These are phyloP conservation scores for Drosophila yakuba DNA, from an alignment of 1,140 invertebrate species.

Conservation along the genomic window DNA sequence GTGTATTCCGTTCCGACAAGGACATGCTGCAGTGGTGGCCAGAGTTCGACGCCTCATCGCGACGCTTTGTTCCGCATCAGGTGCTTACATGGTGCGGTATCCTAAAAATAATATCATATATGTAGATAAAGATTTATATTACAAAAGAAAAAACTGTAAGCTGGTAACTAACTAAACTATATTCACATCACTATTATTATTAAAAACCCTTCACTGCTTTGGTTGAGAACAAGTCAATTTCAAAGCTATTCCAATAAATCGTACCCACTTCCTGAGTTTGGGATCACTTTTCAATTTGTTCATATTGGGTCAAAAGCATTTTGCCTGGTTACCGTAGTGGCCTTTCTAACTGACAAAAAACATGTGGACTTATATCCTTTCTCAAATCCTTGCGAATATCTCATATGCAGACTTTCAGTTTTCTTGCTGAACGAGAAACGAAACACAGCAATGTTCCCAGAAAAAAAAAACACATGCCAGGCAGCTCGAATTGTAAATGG, in stretches of 20 bases:
- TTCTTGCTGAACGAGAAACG: constrained; percentile 12
- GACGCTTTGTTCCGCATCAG: constrained; percentile 22
- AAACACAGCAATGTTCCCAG: background rate
- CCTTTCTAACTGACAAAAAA: background rate
- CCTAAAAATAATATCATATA: constrained; percentile 1
- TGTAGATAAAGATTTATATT: background rate
- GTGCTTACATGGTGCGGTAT: constrained; percentile 7
- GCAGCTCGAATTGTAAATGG: constrained; percentile 32
- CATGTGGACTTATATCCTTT: background rate
- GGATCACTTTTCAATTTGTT: background rate
- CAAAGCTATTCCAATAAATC: too few species aligned
- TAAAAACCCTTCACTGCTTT: too few species aligned
- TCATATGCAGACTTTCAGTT: constrained; percentile 2
- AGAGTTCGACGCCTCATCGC: constrained; percentile 51
- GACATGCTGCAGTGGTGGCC: constrained; percentile 52
- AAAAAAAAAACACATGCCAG: background rate
- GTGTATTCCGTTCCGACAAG: constrained; percentile 63
- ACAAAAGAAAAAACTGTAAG: too few species aligned
- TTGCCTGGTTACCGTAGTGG: background rate
- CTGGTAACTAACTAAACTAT: too few species aligned
- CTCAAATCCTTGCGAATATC: constrained; percentile 10
- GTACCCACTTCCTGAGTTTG: too few species aligned
- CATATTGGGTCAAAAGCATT: background rate
- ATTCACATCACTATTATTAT: too few species aligned
- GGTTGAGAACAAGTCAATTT: too few species aligned